Percentiles rank a stretch among this genome's conserved stretches.
phyloP scores from a whole-genome alignment of 2,113 vertebrate species.

The Phalacrocorax aristotelis region DNA sequence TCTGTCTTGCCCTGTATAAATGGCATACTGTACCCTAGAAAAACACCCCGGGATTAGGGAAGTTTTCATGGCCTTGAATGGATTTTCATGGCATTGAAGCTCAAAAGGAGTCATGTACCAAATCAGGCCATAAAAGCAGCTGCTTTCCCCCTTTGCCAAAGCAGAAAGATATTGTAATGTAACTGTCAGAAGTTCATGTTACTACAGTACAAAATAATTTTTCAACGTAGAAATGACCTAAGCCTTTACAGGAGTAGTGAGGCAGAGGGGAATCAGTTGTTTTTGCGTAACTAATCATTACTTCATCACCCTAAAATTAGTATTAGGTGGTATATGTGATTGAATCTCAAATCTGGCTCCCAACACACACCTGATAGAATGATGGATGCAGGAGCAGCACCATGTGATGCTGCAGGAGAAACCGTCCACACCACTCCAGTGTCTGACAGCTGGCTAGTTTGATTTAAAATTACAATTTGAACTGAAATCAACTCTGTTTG shows the following conservation, averaged over 20 bases:
- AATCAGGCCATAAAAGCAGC: not conserved
- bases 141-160: not conserved
- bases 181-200: not conserved
- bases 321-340: not conserved
- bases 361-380: not conserved
- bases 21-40: not conserved
- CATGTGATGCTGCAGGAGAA: not conserved
- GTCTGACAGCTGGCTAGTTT: constrained; percentile 60
- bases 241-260: not conserved
- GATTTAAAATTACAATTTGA: constrained; percentile 67
- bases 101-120: not conserved
- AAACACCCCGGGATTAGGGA: not conserved
- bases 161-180: not conserved
- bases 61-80: not conserved
- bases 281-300: not conserved
- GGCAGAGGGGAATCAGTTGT: not conserved
- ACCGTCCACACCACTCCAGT: not conserved
- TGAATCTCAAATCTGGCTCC: not conserved
- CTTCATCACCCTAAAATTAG: not conserved
- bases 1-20: not conserved
- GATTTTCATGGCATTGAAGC: not conserved
- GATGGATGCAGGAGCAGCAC: not conserved
- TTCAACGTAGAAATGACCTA: not conserved
- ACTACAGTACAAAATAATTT: not conserved
- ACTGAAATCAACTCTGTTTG: constrained; percentile 53